phyloP scores from a whole-genome alignment of 35 echinoderm and acorn worm genomes.

The Apostichopus japonicus region DNA sequence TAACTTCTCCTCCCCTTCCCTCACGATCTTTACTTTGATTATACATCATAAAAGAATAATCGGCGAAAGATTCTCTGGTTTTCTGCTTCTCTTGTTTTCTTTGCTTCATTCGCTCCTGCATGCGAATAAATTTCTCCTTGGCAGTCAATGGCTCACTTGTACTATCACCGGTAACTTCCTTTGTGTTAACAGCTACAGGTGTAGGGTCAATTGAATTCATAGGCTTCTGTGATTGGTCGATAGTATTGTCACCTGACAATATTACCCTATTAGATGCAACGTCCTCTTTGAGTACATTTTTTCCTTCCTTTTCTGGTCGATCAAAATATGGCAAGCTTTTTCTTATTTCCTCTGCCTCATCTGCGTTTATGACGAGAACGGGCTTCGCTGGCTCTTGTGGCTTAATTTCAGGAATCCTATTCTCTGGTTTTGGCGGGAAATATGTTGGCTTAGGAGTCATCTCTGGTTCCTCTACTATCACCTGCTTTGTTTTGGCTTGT shows the following conservation, averaged over 20 bases:
- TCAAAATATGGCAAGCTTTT: conserved; percentile 4
- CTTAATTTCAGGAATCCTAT: not conserved
- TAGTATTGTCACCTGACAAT: not conserved
- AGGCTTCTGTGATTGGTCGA: not conserved
- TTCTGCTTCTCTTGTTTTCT: not conserved
- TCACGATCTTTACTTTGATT: not conserved
- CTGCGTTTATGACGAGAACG: not conserved
- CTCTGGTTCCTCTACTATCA: not conserved
- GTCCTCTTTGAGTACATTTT: not conserved
- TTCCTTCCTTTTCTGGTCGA: conserved; percentile 1
- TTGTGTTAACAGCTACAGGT: not conserved
- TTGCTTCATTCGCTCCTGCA: conserved; percentile 35
- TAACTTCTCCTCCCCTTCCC: not conserved
- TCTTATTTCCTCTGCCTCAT: not conserved
- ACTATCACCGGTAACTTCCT: not conserved
- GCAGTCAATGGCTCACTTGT: not conserved
- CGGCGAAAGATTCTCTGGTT: conserved; percentile 25
- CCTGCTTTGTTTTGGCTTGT: not conserved
- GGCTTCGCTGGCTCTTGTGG: not conserved
- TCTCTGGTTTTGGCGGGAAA: not conserved
- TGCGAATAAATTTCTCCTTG: conserved; percentile 36
- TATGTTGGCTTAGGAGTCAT: not conserved
- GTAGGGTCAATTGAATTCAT: conserved; percentile 30
- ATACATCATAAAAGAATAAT: conserved; percentile 41
- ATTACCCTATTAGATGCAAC: conserved; percentile 3